These are phyloP conservation scores for Epizoanthus stellaris DNA, from an alignment of 92 coral and sea anemone genomes.

Conservation along the genomic window DNA sequence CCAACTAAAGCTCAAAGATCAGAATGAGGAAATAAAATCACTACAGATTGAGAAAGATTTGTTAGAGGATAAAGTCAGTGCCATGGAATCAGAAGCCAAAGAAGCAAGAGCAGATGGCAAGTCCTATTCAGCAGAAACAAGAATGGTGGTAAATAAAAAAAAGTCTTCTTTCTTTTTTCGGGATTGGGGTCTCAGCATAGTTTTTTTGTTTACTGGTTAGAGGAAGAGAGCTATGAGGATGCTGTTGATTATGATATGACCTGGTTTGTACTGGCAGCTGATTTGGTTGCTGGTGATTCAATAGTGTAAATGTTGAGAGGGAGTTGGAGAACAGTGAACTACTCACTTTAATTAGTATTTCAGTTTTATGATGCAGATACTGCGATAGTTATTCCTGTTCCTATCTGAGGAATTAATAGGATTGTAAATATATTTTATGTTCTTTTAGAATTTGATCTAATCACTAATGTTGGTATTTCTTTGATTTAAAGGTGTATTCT, in stretches of 20 bases:
- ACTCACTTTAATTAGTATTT: no score
- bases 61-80: not conserved
- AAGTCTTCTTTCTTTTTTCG: not conserved
- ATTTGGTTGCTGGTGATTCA: no score
- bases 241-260: not conserved
- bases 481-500: no score
- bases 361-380: no score
- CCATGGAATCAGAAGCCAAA: not conserved
- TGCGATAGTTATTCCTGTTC: no score
- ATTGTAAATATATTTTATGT: no score
- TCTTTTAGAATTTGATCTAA: no score
- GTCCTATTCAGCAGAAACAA: not conserved
- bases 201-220: no score
- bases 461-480: no score
- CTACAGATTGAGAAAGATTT: not conserved
- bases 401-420: no score
- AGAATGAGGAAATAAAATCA: not conserved
- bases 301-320: no score
- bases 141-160: not conserved
- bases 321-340: no score
- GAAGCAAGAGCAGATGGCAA: not conserved
- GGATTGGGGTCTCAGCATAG: slow-evolving; percentile 3
- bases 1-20: not conserved
- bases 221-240: not conserved
- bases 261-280: not conserved